phyloP scores from a whole-genome alignment of 1,140 invertebrate species.

The Gonioctena quinquepunctata region DNA sequence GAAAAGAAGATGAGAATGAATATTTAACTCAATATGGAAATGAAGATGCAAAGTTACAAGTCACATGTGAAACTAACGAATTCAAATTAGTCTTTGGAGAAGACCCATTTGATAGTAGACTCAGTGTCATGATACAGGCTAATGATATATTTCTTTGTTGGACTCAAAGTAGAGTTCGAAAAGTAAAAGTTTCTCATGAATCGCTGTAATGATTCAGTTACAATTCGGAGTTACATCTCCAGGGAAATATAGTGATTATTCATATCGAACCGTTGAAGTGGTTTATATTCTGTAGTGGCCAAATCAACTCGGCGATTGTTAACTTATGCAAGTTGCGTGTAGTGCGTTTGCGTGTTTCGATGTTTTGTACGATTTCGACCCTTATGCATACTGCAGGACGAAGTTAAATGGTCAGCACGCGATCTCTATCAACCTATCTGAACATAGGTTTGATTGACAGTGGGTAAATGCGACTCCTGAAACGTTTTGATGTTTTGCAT shows the following conservation, averaged over 20 bases:
- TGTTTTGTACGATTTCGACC: slow-evolving; percentile 20
- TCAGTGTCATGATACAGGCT: too few species aligned
- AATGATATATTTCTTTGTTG: too few species aligned
- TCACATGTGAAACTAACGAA: too few species aligned
- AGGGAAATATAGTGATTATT: slow-evolving; percentile 12
- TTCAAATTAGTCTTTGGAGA: too few species aligned
- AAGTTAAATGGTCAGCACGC: slow-evolving; percentile 30
- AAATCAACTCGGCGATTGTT: slow-evolving; percentile 23
- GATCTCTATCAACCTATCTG: slow-evolving; percentile 32
- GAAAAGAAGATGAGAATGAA: too few species aligned
- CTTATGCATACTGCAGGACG: slow-evolving; percentile 17
- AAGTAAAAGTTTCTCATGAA: too few species aligned
- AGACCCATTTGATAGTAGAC: too few species aligned
- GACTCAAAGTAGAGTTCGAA: too few species aligned
- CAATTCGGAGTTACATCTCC: not conserved
- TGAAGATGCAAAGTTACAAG: too few species aligned
- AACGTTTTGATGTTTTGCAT: slow-evolving; percentile 23
- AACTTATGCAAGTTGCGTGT: slow-evolving; percentile 40
- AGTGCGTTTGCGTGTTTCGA: slow-evolving; percentile 26
- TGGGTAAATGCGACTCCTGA: slow-evolving; percentile 35
- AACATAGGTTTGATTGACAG: slow-evolving; percentile 38
- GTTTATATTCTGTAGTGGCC: slow-evolving; percentile 13
- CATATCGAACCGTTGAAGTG: slow-evolving; percentile 1
- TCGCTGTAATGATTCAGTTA: too few species aligned
- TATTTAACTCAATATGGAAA: too few species aligned